Evolutionary conservation across 2,888 invertebrate species (phyloP).

Genomic region (Monopis laevigella): DNA sequence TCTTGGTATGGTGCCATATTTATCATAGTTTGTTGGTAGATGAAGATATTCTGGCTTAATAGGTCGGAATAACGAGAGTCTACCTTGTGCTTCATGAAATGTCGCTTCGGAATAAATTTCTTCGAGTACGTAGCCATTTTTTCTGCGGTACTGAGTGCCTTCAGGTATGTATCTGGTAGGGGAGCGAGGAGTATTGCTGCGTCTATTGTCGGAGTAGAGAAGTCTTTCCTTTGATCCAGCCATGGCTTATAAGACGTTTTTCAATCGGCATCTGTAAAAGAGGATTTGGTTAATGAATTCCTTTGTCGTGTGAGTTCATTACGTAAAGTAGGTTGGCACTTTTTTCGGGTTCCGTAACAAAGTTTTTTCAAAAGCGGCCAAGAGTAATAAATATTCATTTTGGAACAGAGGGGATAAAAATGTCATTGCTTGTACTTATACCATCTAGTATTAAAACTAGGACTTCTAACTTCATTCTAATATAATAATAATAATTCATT

Average conservation of each 20-base stretch:
- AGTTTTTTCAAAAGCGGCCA: too few relatives aligned
- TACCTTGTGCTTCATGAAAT: slow-evolving; percentile 57
- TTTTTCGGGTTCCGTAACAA: too few relatives aligned
- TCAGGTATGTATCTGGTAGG: slow-evolving; percentile 23
- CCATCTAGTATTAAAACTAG: too few relatives aligned
- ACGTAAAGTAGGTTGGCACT: too few relatives aligned
- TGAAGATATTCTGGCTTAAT: slow-evolving; percentile 59
- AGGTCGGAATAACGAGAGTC: slow-evolving; percentile 53
- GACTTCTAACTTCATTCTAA: too few relatives aligned
- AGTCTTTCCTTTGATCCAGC: slow-evolving; percentile 54
- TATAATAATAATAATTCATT: too few relatives aligned
- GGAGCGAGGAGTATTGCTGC: slow-evolving; percentile 25
- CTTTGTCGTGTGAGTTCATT: too few relatives aligned
- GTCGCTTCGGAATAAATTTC: slow-evolving; percentile 51
- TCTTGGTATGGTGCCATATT: slow-evolving; percentile 54
- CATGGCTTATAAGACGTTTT: slow-evolving; percentile 43
- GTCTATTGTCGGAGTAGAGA: slow-evolving; percentile 43
- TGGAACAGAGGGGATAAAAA: too few relatives aligned
- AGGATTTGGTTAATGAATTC: too few relatives aligned
- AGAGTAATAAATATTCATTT: too few relatives aligned
- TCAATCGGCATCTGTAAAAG: slow-evolving; percentile 27
- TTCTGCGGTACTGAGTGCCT: slow-evolving; percentile 35
- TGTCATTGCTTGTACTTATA: too few relatives aligned
- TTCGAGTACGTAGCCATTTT: slow-evolving; percentile 58
- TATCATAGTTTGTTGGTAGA: slow-evolving; percentile 47